These are phyloP conservation scores for Sciurus vulgaris DNA, from an alignment of 2,797 vertebrate species.

Conservation along the genomic window DNA sequence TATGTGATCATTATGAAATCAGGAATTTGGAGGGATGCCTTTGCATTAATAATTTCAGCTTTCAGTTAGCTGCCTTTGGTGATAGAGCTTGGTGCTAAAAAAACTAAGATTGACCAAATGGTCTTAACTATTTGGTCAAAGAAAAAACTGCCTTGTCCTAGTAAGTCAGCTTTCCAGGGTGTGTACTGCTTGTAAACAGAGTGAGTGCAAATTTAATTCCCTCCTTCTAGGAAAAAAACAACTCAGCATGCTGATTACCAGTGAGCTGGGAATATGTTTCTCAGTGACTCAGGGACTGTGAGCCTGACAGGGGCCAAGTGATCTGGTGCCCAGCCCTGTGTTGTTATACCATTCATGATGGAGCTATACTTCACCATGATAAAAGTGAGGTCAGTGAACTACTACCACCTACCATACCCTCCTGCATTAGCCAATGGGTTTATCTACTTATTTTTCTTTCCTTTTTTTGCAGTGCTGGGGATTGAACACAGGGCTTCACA, in stretches of 20 bases:
- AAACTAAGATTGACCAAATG: neutral
- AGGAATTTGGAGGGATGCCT: neutral
- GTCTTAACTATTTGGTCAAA: neutral
- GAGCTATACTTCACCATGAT: accelerated
- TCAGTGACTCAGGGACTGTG: neutral
- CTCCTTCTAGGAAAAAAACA: neutral
- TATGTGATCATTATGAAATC: neutral
- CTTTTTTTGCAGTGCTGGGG: too few relatives aligned
- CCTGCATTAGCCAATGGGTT: neutral
- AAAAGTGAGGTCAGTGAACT: neutral
- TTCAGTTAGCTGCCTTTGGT: neutral
- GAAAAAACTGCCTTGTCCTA: neutral
- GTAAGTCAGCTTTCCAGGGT: neutral
- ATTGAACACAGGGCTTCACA: too few relatives aligned
- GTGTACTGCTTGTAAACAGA: neutral
- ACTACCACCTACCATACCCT: neutral
- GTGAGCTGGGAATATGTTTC: neutral
- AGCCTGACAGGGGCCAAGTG: neutral
- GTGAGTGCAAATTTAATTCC: constrained; percentile 19
- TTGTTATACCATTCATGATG: neutral
- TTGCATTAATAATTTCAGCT: neutral
- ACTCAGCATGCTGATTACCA: neutral
- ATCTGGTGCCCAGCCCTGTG: neutral
- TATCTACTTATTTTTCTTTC: neutral
- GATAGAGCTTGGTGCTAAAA: neutral